Conservation (phyloP, 1,140 invertebrate species). For the Drosophila ambigua region DNA sequence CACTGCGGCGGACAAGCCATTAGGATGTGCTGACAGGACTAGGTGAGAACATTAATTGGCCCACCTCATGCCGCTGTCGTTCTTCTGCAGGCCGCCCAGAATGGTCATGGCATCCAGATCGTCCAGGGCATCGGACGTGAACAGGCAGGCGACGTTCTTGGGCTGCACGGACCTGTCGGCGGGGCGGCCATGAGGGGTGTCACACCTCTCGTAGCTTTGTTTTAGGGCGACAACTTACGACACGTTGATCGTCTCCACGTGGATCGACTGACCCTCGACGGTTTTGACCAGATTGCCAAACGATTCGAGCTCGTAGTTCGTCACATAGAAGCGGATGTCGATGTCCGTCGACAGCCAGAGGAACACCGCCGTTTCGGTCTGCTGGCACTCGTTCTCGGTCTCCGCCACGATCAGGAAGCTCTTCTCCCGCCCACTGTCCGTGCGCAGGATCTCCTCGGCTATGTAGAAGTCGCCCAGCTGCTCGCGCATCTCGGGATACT, state of each 20-base stretch:
- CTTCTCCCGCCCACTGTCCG: conserved; percentile 14
- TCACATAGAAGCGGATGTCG: conserved; percentile 41
- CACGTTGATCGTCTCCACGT: conserved; percentile 25
- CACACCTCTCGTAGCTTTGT: no score
- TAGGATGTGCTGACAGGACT: no score
- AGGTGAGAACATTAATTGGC: no score
- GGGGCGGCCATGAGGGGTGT: no score
- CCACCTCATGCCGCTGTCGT: conserved; percentile 49
- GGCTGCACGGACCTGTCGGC: conserved; percentile 33
- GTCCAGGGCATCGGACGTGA: conserved; percentile 41
- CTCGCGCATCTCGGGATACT: conserved; percentile 52
- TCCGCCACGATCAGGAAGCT: conserved; percentile 61
- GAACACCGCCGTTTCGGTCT: conserved; percentile 46
- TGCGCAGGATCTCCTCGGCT: conserved; percentile 62
- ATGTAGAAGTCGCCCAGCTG: conserved; percentile 71
- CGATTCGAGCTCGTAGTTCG: conserved; percentile 53
- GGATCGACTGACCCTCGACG: background rate
- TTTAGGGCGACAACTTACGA: conserved; percentile 32
- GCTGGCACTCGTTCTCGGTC: conserved; percentile 15
- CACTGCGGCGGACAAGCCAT: conserved; percentile 12
- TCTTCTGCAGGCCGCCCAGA: conserved; percentile 42
- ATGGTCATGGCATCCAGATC: conserved; percentile 42
- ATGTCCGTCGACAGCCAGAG: conserved; percentile 65
- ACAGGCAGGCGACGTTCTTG: conserved; percentile 38
- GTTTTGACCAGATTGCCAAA: conserved; percentile 65